Evolutionary conservation across 2,797 vertebrate species (phyloP), one percentile per base, ranked within the genome.

Genomic region (Enteromius thamalakanensis): DNA sequence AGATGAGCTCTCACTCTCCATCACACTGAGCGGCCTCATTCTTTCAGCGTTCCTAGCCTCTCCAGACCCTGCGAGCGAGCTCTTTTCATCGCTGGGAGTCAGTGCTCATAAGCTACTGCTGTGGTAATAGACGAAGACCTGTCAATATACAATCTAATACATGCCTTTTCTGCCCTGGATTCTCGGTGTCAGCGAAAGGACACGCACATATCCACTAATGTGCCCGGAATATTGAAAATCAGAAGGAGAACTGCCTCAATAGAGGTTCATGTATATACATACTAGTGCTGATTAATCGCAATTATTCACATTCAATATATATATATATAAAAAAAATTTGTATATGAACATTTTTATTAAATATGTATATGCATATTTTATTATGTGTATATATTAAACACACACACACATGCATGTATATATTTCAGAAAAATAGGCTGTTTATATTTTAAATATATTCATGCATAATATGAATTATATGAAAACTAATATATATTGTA

Each of bases 11-110:
- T 74, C 71, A 14, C 47, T 74, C 71, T 53, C 29, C 74, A 60
- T 76, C 74, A 76, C 34, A 14, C 71, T 75, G 72, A 75, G 51
- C 49, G 72, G 53, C 58, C 76, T 79, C 77, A 67, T 79, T 79
- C 77, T 79, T 79, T 79, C 64, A 67, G 29, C 74, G 32, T 29
- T 14, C 12, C 32, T 14, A 9, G 51, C 32, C 72, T 40, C 32
- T 75, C 21, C 37, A 19, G 40, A 77, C 23, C 75, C 75, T 12
- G 5, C 0, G 17, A 77, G 58, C 58, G 1, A 64, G 55, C 6
- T 26, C 53, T 60, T 62, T 62, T 55, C 71, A 53, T 21, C 47
- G 29, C 71, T 74, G 47, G n/a, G 76, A 47, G 76, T 29, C 40
- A 19, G 21, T 21, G 23, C 40, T 64, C 17, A 4, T 19, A 58